Evolutionary conservation across 2,797 vertebrate species (phyloP).

Genomic region (Sebastiscus albofasciatus): DNA sequence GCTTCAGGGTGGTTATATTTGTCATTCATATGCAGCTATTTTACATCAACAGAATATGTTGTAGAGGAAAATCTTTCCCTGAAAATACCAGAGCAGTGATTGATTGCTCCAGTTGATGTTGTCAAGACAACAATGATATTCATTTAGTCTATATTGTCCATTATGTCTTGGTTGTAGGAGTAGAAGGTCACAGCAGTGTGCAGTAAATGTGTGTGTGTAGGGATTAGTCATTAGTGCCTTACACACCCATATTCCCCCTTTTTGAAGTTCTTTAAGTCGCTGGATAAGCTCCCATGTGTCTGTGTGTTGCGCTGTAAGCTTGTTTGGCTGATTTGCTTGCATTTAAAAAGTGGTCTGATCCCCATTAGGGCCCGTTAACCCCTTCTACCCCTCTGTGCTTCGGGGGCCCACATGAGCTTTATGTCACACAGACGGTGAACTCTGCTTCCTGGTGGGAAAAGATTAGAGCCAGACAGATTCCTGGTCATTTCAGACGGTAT

Average conservation of each 20-base stretch:
- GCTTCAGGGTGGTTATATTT: too few species aligned
- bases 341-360: constrained; percentile 45
- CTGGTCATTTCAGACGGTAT: constrained; percentile 6
- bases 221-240: not conserved
- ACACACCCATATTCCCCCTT: not conserved
- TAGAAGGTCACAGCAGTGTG: not conserved
- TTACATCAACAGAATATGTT: not conserved
- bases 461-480: constrained; percentile 34
- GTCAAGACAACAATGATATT: not conserved
- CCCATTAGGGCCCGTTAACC: constrained; percentile 26
- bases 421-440: constrained; percentile 28
- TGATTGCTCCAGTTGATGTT: not conserved
- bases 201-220: not conserved
- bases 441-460: constrained; percentile 10
- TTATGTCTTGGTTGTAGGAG: not conserved
- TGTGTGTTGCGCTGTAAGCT: constrained; percentile 16
- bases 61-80: not conserved
- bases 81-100: not conserved
- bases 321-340: constrained; percentile 22
- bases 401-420: not conserved
- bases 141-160: not conserved
- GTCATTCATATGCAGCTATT: too few species aligned
- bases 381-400: not conserved
- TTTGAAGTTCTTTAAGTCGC: not conserved
- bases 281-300: not conserved